Percentiles rank a stretch among this genome's conserved stretches.
Conservation (phyloP, 2,113 vertebrate species). For the Hippocampus comes region DNA sequence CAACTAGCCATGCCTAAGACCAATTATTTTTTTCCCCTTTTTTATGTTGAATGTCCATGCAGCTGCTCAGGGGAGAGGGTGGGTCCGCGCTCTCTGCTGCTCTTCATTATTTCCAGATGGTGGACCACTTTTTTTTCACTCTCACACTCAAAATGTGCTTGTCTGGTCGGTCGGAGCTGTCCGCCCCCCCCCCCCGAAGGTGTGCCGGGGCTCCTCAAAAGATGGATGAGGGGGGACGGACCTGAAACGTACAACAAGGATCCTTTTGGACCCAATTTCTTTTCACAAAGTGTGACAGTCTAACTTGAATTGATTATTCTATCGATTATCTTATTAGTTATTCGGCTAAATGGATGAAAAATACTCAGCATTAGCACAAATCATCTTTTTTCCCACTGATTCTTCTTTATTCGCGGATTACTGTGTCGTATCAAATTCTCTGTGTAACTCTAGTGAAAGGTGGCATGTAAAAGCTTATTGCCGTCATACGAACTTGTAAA, state of each 20-base stretch:
- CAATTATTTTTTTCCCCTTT: conserved; percentile 10
- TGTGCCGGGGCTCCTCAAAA: not conserved
- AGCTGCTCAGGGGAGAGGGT: conserved; percentile 71
- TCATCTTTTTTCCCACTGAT: too few relatives aligned
- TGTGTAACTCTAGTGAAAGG: too few relatives aligned
- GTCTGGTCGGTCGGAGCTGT: conserved; percentile 11
- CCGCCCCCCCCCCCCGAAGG: conserved; percentile 10
- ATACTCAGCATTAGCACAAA: too few relatives aligned
- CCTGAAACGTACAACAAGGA: not conserved
- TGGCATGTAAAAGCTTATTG: too few relatives aligned
- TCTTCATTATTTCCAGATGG: conserved; percentile 79
- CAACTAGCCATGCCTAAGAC: not conserved
- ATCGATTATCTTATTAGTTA: too few relatives aligned
- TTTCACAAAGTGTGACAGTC: not conserved
- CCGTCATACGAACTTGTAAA: too few relatives aligned
- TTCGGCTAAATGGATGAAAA: too few relatives aligned
- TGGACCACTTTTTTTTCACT: conserved; percentile 38
- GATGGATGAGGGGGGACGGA: conserved; percentile 16
- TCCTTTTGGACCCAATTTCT: not conserved
- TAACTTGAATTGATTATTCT: too few relatives aligned
- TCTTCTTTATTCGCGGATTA: too few relatives aligned
- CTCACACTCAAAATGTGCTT: conserved; percentile 36
- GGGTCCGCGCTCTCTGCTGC: conserved; percentile 59
- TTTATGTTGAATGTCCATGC: conserved; percentile 13
- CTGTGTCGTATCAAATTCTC: too few relatives aligned